Evolutionary conservation across 2,888 invertebrate genomes (phyloP).

Genomic region (Synanthedon formicaeformis): DNA sequence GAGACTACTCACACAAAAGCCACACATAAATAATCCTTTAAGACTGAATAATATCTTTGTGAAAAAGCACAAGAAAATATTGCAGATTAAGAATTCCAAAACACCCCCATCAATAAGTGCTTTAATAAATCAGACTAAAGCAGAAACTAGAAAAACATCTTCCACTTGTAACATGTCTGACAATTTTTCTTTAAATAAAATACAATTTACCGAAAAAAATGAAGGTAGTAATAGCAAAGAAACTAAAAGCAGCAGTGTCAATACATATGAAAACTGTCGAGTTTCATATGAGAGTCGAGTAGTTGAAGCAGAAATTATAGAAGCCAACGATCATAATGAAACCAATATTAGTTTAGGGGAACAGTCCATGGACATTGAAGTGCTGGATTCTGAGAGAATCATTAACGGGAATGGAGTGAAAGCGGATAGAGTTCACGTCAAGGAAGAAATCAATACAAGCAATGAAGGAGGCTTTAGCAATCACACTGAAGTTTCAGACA

Average conservation of each 20-base stretch:
- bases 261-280: conserved; percentile 9
- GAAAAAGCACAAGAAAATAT: conserved; percentile 55
- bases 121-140: conserved; percentile 14
- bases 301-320: conserved; percentile 42
- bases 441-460: conserved; percentile 50
- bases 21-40: conserved; percentile 30
- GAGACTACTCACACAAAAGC: conserved; percentile 21
- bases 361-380: conserved; percentile 51
- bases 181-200: conserved; percentile 42
- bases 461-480: conserved; percentile 45
- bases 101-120: conserved; percentile 11
- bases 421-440: conserved; percentile 36
- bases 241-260: background rate
- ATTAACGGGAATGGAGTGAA: conserved; percentile 20
- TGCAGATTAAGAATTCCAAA: conserved; percentile 57
- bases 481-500: conserved; percentile 27
- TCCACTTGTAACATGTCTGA: conserved; percentile 36
- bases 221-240: conserved; percentile 12
- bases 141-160: conserved; percentile 33
- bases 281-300: conserved; percentile 22
- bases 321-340: conserved; percentile 27
- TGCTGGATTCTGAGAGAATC: conserved; percentile 18
- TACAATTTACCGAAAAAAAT: conserved; percentile 20
- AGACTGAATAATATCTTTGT: conserved; percentile 56
- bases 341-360: conserved; percentile 53